A percentile compares a stretch with the other conserved stretches of the same genome.
These are phyloP conservation scores for Cylindroiulus punctatus DNA, from an alignment of 2,888 invertebrate genomes.

Conservation along the genomic window DNA sequence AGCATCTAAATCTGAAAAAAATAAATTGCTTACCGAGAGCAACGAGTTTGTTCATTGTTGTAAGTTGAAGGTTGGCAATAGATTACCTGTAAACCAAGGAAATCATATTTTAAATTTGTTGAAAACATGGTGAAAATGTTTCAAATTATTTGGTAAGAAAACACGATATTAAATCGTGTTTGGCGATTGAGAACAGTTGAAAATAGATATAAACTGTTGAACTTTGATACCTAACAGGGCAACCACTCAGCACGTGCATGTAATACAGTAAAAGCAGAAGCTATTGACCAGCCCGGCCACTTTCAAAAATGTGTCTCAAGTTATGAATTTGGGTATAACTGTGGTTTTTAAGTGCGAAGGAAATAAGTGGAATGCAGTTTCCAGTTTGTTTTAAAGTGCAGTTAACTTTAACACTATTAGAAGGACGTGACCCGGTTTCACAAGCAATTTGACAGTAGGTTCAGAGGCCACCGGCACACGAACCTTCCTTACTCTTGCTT, in stretches of 20 bases:
- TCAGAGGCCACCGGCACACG: constrained; percentile 43
- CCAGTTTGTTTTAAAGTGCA: constrained; percentile 30
- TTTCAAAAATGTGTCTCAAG: not conserved
- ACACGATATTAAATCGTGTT: not conserved
- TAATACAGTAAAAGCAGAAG: constrained; percentile 6
- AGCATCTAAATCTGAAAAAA: not conserved
- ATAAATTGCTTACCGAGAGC: constrained; percentile 9
- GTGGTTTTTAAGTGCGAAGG: not conserved
- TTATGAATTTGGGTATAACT: not conserved
- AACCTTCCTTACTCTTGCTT: constrained; percentile 42
- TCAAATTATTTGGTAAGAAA: not conserved
- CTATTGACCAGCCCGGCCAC: not conserved
- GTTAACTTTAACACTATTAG: constrained; percentile 38
- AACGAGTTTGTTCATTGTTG: constrained; percentile 51
- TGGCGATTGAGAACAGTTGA: not conserved
- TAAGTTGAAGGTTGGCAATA: constrained; percentile 31
- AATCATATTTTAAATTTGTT: not conserved
- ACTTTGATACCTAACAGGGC: not conserved
- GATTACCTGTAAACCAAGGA: not conserved
- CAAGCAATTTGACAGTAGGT: not conserved
- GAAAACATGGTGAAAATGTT: no score
- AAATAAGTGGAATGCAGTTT: constrained; percentile 9
- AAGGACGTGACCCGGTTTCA: constrained; percentile 25
- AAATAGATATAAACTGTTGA: not conserved
- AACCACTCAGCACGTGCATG: constrained; percentile 33